Evolutionary conservation across 2,888 invertebrate genomes (phyloP).

Genomic region (Chaitophorus viminalis): DNA sequence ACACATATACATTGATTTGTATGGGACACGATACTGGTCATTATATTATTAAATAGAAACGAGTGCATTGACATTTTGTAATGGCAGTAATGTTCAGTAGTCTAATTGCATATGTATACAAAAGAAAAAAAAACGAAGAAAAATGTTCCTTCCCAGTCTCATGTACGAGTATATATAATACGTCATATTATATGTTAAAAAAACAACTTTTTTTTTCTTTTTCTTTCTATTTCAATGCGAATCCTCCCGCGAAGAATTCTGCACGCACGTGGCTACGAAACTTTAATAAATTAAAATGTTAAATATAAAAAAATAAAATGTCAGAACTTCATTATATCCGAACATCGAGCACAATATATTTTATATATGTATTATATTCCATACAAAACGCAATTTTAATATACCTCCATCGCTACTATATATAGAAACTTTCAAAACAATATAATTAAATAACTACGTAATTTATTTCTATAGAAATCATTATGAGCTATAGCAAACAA

Average conservation of each 20-base stretch:
- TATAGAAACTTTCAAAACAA: slow-evolving; percentile 19
- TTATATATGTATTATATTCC: background rate
- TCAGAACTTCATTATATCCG: background rate
- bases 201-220: background rate
- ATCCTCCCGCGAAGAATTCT: background rate
- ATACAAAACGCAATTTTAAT: slow-evolving; percentile 3
- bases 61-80: background rate
- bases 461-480: slow-evolving; percentile 22
- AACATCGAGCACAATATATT: slow-evolving; percentile 3
- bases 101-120: background rate
- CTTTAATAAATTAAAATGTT: slow-evolving; percentile 36
- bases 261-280: background rate
- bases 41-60: background rate
- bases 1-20: background rate
- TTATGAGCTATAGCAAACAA: slow-evolving; percentile 32
- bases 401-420: background rate
- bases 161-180: background rate
- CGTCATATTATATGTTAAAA: background rate
- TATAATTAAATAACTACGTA: slow-evolving; percentile 26
- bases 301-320: background rate
- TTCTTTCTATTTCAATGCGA: background rate
- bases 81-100: background rate
- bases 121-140: background rate
- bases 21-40: background rate
- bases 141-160: background rate